Evolutionary conservation across 1,140 invertebrate genomes (phyloP).

Genomic region (Platyscapa corneri): DNA sequence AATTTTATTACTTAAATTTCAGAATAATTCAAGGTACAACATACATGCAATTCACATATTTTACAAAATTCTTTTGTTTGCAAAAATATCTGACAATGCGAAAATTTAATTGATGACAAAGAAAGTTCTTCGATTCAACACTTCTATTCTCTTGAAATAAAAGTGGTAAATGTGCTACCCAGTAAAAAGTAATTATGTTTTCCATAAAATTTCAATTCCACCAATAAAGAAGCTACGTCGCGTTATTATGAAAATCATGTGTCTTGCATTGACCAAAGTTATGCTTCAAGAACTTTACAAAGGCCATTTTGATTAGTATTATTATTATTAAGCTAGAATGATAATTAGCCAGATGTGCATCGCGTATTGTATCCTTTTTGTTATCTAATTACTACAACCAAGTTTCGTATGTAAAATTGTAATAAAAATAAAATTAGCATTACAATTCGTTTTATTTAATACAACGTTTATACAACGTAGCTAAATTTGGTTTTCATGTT

Average conservation of each 20-base stretch:
- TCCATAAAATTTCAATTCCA: constrained; percentile 60
- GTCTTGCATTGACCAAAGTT: neutral
- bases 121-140: no score
- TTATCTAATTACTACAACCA: neutral
- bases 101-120: no score
- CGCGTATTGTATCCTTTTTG: neutral
- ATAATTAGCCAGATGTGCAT: neutral
- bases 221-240: constrained; percentile 59
- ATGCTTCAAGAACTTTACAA: neutral
- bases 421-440: neutral
- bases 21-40: no score
- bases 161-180: no score
- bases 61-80: no score
- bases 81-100: no score
- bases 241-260: constrained; percentile 26
- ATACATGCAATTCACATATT: no score
- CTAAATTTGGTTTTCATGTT: constrained; percentile 39
- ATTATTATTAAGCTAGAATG: constrained; percentile 17
- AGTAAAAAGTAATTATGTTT: constrained; percentile 67
- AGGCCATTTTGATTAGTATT: constrained; percentile 10
- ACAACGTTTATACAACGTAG: no score
- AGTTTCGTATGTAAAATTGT: neutral
- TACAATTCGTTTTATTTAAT: no score
- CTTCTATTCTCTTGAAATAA: no score
- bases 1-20: no score